Percentiles rank a stretch among this genome's conserved stretches.
Conservation (phyloP, 2,113 vertebrate genomes). For the Hippocampus barbouri region DNA sequence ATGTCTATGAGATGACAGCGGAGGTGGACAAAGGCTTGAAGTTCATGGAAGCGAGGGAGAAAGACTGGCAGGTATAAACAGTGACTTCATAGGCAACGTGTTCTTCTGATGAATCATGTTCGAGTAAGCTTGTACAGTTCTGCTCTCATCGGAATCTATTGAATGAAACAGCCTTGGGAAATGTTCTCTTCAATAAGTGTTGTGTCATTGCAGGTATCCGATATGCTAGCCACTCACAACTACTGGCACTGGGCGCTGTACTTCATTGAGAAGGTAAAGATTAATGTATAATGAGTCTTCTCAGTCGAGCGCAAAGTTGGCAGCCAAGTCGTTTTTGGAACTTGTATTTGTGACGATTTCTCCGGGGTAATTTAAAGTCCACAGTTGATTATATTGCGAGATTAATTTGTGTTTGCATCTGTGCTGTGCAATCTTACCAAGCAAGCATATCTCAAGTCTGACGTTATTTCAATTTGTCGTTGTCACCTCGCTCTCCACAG, state of each 20-base stretch:
- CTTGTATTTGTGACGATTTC: slow-evolving; percentile 41
- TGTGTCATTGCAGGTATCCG: slow-evolving; percentile 71
- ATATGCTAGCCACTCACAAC: slow-evolving; percentile 88
- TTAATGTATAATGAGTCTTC: slow-evolving; percentile 35
- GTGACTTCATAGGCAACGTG: neutral
- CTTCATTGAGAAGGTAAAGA: slow-evolving; percentile 88
- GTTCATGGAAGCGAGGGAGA: slow-evolving; percentile 83
- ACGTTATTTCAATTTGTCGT: slow-evolving; percentile 17
- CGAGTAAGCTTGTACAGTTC: neutral
- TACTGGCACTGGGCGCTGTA: slow-evolving; percentile 97
- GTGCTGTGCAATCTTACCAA: slow-evolving; percentile 27
- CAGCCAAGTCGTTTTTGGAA: slow-evolving; percentile 30
- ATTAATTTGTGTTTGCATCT: slow-evolving; percentile 58
- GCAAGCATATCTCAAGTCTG: slow-evolving; percentile 12
- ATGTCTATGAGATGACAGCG: slow-evolving; percentile 88
- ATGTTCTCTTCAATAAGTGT: slow-evolving; percentile 8
- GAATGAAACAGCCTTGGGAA: neutral
- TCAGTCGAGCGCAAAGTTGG: slow-evolving; percentile 37
- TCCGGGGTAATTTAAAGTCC: slow-evolving; percentile 43
- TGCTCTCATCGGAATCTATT: neutral
- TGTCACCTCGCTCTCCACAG: slow-evolving; percentile 63
- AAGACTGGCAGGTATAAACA: slow-evolving; percentile 82
- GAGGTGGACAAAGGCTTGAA: slow-evolving; percentile 79
- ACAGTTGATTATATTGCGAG: slow-evolving; percentile 48
- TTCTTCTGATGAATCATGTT: neutral